Conservation (phyloP, 1,140 invertebrate species). For the Pristionchus pacificus region DNA sequence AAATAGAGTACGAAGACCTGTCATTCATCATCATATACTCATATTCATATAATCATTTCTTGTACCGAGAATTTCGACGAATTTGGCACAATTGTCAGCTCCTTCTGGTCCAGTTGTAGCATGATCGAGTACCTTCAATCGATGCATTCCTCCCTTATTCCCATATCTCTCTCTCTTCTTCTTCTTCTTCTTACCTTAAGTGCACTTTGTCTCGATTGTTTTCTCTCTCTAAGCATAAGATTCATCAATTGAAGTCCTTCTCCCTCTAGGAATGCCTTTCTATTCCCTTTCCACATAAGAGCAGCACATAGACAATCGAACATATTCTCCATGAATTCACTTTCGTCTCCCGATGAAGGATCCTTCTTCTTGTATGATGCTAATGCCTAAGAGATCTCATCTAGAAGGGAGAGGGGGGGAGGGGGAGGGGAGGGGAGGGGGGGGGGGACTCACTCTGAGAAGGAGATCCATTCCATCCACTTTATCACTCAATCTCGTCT, state of each 20-base stretch:
- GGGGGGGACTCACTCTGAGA: no score
- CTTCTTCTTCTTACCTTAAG: constrained; percentile 70
- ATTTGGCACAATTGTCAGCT: constrained; percentile 92
- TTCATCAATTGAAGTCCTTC: constrained; percentile 94
- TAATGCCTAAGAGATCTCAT: constrained; percentile 64
- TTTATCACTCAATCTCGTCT: constrained; percentile 75
- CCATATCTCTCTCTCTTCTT: no score
- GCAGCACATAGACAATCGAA: constrained; percentile 92
- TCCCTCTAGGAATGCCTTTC: constrained; percentile 78
- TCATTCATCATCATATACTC: no score
- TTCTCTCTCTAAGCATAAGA: constrained; percentile 95
- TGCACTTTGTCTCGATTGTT: constrained; percentile 89
- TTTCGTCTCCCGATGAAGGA: constrained; percentile 81
- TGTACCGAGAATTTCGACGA: constrained; percentile 85
- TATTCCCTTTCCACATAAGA: constrained; percentile 79
- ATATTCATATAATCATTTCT: no score
- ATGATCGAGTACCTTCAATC: constrained; percentile 76
- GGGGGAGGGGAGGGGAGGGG: no score
- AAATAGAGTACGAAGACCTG: constrained; percentile 85
- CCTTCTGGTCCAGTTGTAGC: constrained; percentile 87
- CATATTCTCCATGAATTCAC: constrained; percentile 97
- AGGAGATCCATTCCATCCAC: constrained; percentile 92
- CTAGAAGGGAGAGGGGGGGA: no score
- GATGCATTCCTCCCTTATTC: not conserved
- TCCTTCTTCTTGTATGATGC: constrained; percentile 86